Evolutionary conservation across 1,140 invertebrate species (phyloP).

Genomic region (Megalopta genalis): DNA sequence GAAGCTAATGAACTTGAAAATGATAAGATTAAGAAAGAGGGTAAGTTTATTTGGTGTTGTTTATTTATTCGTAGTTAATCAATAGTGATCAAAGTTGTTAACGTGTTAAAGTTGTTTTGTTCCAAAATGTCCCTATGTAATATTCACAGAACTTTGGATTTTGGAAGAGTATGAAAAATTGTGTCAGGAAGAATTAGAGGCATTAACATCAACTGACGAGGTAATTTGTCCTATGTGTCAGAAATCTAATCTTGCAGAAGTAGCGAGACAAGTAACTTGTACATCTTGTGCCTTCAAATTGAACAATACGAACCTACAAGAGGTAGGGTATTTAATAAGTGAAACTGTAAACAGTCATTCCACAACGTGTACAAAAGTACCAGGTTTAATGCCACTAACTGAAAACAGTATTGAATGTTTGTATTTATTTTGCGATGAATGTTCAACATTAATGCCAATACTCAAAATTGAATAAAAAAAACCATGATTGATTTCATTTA

Average conservation of each 20-base stretch:
- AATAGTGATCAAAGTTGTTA: neutral
- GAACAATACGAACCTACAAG: constrained; percentile 52
- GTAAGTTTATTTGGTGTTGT: constrained; percentile 38
- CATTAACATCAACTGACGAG: constrained; percentile 48
- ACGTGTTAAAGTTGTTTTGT: neutral
- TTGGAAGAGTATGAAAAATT: constrained; percentile 74
- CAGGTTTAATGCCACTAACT: constrained; percentile 63
- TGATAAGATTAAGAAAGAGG: constrained; percentile 63
- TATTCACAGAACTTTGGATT: constrained; percentile 75
- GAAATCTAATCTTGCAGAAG: constrained; percentile 57
- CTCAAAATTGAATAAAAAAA: constrained; percentile 5
- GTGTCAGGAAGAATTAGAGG: constrained; percentile 67
- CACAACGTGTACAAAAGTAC: constrained; percentile 53
- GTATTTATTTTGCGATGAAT: constrained; percentile 69
- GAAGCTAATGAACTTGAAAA: constrained; percentile 62
- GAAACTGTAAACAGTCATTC: constrained; percentile 63
- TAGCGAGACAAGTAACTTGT: constrained; percentile 59
- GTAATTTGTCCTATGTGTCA: constrained; percentile 74
- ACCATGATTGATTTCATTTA: neutral
- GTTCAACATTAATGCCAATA: constrained; percentile 50
- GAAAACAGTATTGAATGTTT: constrained; percentile 62
- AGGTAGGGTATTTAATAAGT: constrained; percentile 61
- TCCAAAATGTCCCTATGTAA: constrained; percentile 6
- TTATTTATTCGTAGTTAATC: neutral
- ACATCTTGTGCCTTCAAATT: constrained; percentile 63